Percentiles rank a stretch among this genome's conserved stretches.
phyloP scores from a whole-genome alignment of 1,140 invertebrate species.

The Oncopeltus fasciatus region DNA sequence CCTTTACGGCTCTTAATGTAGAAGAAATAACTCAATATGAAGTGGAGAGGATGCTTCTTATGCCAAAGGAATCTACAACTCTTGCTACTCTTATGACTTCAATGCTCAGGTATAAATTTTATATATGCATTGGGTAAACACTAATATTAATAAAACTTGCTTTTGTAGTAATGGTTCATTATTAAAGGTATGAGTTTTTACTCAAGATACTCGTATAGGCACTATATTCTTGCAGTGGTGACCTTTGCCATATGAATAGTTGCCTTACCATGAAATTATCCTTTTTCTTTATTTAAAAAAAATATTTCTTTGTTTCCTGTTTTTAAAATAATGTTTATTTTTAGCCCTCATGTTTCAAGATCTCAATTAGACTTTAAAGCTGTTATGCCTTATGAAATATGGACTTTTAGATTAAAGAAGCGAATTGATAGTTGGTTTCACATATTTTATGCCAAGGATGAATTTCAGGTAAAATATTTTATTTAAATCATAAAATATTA shows the following conservation, averaged over 20 bases:
- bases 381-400: conserved; percentile 36
- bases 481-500: no score
- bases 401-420: conserved; percentile 31
- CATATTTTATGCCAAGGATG: conserved; percentile 13
- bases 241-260: no score
- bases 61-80: conserved; percentile 33
- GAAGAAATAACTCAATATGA: conserved; percentile 34
- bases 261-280: no score
- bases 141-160: not conserved
- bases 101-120: conserved; percentile 28
- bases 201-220: no score
- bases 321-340: not conserved
- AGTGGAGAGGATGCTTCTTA: conserved; percentile 36
- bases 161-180: no score
- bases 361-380: conserved; percentile 26
- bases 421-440: conserved; percentile 33
- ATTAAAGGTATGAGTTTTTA: no score
- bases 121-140: not conserved
- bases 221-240: no score
- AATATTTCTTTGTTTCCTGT: no score
- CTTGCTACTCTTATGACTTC: conserved; percentile 37
- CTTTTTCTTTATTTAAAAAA: no score
- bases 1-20: conserved; percentile 31
- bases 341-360: conserved; percentile 13
- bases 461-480: no score